Percentiles rank a stretch among this genome's conserved stretches.
phyloP scores from a whole-genome alignment of 1,140 invertebrate genomes.

The Pantala flavescens region DNA sequence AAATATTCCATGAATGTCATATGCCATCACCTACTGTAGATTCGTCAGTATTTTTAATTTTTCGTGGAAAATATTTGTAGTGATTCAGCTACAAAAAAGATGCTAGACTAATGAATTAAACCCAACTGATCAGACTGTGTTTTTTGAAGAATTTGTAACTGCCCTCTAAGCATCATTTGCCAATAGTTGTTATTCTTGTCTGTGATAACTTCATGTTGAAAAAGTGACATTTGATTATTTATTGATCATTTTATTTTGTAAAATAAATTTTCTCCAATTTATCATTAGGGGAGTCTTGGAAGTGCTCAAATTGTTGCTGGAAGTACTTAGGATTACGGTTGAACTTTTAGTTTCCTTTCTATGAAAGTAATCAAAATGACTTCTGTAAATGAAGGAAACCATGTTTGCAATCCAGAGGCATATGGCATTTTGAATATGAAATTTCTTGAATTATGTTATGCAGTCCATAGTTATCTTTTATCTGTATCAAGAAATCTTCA shows the following conservation, averaged over 20 bases:
- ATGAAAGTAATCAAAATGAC: not conserved
- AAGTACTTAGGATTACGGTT: not conserved
- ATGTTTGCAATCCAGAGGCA: not conserved
- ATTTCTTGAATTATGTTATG: not conserved
- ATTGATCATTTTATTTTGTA: conserved; percentile 1
- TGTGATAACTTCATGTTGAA: not conserved
- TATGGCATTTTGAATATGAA: conserved; percentile 4
- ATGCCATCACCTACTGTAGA: not conserved
- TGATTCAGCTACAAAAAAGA: not conserved
- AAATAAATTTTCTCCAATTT: not conserved
- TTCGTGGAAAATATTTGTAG: not conserved
- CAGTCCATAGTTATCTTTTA: not conserved
- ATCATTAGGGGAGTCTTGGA: not conserved
- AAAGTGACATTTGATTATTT: not conserved
- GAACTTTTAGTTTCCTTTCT: not conserved
- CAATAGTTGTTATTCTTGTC: not conserved
- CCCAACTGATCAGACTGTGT: not conserved
- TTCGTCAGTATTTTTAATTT: not conserved
- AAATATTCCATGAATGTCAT: not conserved
- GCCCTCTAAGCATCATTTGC: not conserved
- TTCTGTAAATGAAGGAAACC: not conserved
- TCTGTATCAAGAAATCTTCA: not conserved
- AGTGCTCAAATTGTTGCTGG: not conserved
- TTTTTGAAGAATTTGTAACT: not conserved
- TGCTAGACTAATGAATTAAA: not conserved